Evolutionary conservation across 1,140 invertebrate genomes (phyloP), one percentile per base, ranked within the genome.

Genomic region (Drosophila nikananu): DNA sequence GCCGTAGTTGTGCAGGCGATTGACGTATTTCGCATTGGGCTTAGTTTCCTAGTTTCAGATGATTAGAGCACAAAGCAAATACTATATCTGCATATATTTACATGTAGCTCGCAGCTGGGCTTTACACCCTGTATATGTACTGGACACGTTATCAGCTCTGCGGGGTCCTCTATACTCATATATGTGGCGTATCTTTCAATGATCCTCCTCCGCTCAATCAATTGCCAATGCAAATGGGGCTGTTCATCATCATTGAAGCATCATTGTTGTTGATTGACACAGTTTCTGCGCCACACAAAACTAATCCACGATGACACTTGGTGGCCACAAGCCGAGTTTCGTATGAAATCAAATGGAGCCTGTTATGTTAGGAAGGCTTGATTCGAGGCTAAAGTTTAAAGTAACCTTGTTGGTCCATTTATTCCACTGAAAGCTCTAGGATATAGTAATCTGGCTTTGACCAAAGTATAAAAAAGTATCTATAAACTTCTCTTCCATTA

Each of bases 1-100:
- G 55, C 35, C 35, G 9, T 57, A 58, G 35, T 25, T 25, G 55
- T 39, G 42, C 49, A 25, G 55, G 23, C 72, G 74, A 52, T 77
- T 77, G 72, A 77, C 74, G 75, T 70, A 77, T 77, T 70, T 76
- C 27, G 54, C 61, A 52, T 44, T 76, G 72, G 62, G 55, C 55
- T 72, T 66, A 77, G 61, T 77, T 77, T 77, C 73, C 74, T 77
- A 77, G 54, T 77, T 60, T 55, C 27, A 57, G 15, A 30, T 25
- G 64, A 78, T 78, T 78, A 70, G 74, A 70, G 65, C 48, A 68
- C 75, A 78, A 70, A 78, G 75, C 55, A 77, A 76, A 77, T 27
- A 66, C 46, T 64, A 57, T 66, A 55, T 66, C 60, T 60, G 42
- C 39, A 59, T 27, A 35, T 27, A 55, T 62, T 54, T 58, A 32